phyloP scores from a whole-genome alignment of 2,797 vertebrate genomes.

The Liparis tanakae region DNA sequence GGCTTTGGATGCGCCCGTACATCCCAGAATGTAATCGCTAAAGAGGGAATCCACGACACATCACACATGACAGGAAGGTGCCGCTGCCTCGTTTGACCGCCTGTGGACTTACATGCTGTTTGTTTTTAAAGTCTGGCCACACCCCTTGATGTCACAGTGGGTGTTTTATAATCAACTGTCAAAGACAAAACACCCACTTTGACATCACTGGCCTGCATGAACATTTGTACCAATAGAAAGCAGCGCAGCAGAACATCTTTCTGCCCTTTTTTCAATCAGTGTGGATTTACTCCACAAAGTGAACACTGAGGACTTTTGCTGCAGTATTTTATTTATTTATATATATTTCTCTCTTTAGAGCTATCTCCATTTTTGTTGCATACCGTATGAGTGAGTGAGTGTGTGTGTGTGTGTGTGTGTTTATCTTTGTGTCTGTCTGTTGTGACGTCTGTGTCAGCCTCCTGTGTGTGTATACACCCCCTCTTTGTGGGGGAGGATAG shows the following conservation, averaged over 20 bases:
- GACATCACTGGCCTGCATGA: conserved; percentile 23
- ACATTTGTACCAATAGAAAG: conserved; percentile 13
- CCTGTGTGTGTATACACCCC: conserved; percentile 9
- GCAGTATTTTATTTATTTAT: background rate
- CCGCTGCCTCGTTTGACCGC: conserved; percentile 23
- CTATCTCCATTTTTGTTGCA: conserved; percentile 10
- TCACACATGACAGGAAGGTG: conserved; percentile 40
- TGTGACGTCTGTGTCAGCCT: conserved; percentile 4
- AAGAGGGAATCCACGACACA: conserved; percentile 47
- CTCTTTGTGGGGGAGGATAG: conserved; percentile 12
- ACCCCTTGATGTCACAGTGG: conserved; percentile 44
- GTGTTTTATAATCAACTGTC: conserved; percentile 53
- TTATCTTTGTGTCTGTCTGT: conserved; percentile 3
- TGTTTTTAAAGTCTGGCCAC: conserved; percentile 27
- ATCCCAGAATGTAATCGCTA: conserved; percentile 40
- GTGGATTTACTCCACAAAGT: conserved; percentile 30
- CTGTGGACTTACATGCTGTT: conserved; percentile 36
- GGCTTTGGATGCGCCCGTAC: conserved; percentile 19
- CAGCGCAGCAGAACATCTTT: background rate
- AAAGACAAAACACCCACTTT: conserved; percentile 41
- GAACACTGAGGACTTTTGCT: conserved; percentile 6
- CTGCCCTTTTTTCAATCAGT: conserved; percentile 16
- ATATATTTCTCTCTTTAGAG: conserved; percentile 26
- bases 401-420: background rate
- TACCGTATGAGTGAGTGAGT: background rate